Evolutionary conservation across 2,888 invertebrate genomes (phyloP).

Genomic region (Agelastica alni): DNA sequence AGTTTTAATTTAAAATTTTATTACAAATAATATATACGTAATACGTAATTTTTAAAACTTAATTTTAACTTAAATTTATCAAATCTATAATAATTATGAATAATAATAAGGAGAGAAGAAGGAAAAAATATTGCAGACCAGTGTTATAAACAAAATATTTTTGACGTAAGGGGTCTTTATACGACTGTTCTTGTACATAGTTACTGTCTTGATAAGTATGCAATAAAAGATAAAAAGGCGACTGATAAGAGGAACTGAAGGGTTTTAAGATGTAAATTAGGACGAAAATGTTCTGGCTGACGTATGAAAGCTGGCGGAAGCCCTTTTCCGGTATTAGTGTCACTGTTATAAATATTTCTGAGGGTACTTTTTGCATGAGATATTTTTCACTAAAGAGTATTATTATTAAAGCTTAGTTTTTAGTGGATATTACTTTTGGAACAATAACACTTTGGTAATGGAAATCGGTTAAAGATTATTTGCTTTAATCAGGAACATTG

Average conservation of each 20-base stretch:
- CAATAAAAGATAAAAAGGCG: constrained; percentile 7
- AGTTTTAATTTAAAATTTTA: too few species aligned
- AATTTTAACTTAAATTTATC: too few species aligned
- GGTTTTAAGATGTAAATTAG: constrained; percentile 23
- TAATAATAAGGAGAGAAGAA: too few species aligned
- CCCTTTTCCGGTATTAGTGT: constrained; percentile 19
- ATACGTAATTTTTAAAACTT: too few species aligned
- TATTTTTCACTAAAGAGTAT: constrained; percentile 12
- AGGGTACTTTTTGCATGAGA: constrained; percentile 14
- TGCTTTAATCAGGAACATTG: too few species aligned
- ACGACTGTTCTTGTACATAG: too few species aligned
- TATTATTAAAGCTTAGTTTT: neutral
- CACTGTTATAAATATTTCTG: constrained; percentile 19
- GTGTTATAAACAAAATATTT: too few species aligned
- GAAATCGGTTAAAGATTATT: constrained; percentile 3
- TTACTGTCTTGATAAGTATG: neutral
- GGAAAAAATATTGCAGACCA: too few species aligned
- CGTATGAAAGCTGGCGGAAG: constrained; percentile 14
- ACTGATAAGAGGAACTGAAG: constrained; percentile 19
- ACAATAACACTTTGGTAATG: constrained; percentile 20
- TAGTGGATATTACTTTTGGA: constrained; percentile 7
- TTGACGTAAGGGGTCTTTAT: too few species aligned
- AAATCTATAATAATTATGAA: too few species aligned
- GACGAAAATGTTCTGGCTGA: constrained; percentile 6
- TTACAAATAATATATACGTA: too few species aligned